Evolutionary conservation across 2,113 vertebrate species (phyloP), one percentile per base, ranked within the genome.

Genomic region (Bubalus kerabau): DNA sequence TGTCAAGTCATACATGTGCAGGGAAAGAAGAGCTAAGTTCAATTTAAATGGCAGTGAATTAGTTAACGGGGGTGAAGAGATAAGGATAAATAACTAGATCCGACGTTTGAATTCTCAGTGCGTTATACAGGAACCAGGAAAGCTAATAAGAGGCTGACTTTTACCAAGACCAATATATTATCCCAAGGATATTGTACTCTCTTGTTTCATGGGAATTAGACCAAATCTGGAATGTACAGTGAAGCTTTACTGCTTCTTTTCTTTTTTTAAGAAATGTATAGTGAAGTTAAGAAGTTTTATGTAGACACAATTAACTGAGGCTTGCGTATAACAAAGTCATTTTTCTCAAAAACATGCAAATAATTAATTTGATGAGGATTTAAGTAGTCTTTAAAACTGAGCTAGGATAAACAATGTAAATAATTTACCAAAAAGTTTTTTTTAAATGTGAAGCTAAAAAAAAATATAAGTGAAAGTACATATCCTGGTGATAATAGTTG

Each of bases 21-120:
- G 91, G 52, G 43, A 93, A 86, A 93, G 54, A 32, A 17, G 43
- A 81, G 89, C 56, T 85, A 97, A 98, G 95, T 96, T 93, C 94
- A 97, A 57, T 71, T 93, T 97, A 97, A 98, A 95, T 95, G 93
- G 89, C 95, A 98, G 57, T 94, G 95, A 93, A 97, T 97, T 97
- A 97, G 95, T 97, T 98, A 98, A 98, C 40, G 0, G 36, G n/a
- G 46, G 56, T 95, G 76, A 98, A 95, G 83, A 96, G 83, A 97
- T 97, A 96, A 96, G 88, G 76, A 93, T 83, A 88, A 97, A 95
- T 93, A 94, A 93, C 40, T 85, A 94, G 83, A 91, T 91, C 32
- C 24, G 78, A 62, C 7, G 13, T 98, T 46, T 94, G 91, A 92
- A 82, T 96, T 90, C 50, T 92, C 43, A 81, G 11, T 90, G 57